A percentile compares a stretch with the other conserved stretches of the same genome.
These are phyloP conservation scores for Sceloporus tristichus DNA, from an alignment of 2,113 vertebrate species.

Conservation along the genomic window DNA sequence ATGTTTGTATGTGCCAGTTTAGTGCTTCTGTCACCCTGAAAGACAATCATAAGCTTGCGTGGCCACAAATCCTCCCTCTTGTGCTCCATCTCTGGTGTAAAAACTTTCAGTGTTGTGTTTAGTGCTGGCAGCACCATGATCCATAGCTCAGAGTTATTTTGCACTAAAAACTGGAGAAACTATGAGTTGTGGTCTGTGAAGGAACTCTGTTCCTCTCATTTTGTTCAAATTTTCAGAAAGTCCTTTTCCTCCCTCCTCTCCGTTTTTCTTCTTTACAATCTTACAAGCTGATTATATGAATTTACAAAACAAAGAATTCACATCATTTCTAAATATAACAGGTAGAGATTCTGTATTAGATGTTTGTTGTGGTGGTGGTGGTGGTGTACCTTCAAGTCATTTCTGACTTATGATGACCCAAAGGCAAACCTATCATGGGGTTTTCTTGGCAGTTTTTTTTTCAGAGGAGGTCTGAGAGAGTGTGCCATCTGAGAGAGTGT, in stretches of 20 bases:
- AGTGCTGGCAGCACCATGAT: constrained; percentile 44
- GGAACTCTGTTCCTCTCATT: constrained; percentile 11
- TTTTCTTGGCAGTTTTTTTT: too few relatives aligned
- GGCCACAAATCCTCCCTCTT: constrained; percentile 54
- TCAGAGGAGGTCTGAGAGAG: too few relatives aligned
- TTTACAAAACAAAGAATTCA: too few relatives aligned
- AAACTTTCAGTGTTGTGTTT: constrained; percentile 48
- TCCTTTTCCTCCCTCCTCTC: constrained; percentile 38
- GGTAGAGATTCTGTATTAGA: too few relatives aligned
- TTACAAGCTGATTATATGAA: background rate
- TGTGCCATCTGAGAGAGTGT: too few relatives aligned
- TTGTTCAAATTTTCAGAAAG: constrained; percentile 35
- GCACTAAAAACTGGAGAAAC: constrained; percentile 60
- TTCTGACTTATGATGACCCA: too few relatives aligned
- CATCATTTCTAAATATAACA: too few relatives aligned
- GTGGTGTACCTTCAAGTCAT: too few relatives aligned
- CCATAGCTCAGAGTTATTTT: constrained; percentile 54
- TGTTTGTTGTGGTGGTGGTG: too few relatives aligned
- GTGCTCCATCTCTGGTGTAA: constrained; percentile 58
- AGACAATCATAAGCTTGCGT: constrained; percentile 39
- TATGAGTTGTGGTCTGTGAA: constrained; percentile 29
- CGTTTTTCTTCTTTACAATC: background rate
- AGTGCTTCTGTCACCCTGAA: constrained; percentile 57
- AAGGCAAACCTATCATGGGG: too few relatives aligned
- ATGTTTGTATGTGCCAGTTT: constrained; percentile 69